Conservation (phyloP, 2,113 vertebrate species). For the Clarias gariepinus region DNA sequence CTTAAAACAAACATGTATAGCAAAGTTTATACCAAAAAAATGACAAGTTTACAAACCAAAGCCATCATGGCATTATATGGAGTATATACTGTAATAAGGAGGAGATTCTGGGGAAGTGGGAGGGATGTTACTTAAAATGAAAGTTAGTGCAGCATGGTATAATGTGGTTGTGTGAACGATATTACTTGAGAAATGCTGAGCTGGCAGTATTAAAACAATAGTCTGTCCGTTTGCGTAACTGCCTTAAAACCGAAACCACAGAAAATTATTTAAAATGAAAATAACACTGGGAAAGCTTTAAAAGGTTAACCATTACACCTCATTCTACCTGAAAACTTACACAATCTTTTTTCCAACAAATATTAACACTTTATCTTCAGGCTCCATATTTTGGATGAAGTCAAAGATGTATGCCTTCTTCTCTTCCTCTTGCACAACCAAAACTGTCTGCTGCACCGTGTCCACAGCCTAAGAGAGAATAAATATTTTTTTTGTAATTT, state of each 20-base stretch:
- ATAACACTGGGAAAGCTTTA: neutral
- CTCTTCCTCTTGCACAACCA: constrained; percentile 85
- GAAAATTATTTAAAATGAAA: neutral
- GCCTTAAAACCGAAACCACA: neutral
- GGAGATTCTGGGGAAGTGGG: too few relatives aligned
- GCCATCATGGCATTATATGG: too few relatives aligned
- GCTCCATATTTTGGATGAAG: constrained; percentile 84
- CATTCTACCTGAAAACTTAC: constrained; percentile 70
- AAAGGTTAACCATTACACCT: neutral
- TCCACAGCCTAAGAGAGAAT: constrained; percentile 80
- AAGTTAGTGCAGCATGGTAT: neutral
- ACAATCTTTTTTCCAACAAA: constrained; percentile 90
- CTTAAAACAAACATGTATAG: too few relatives aligned
- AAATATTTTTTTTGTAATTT: neutral
- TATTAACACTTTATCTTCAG: constrained; percentile 87
- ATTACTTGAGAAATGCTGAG: neutral
- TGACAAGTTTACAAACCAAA: neutral
- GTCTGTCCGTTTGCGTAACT: neutral
- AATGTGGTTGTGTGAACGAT: too few relatives aligned
- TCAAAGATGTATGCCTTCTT: constrained; percentile 81
- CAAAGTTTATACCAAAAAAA: too few relatives aligned
- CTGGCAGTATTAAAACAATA: neutral
- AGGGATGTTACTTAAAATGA: neutral
- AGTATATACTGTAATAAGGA: neutral
- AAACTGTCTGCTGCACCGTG: constrained; percentile 84